A percentile compares a stretch with the other conserved stretches of the same genome.
Evolutionary conservation across 2,113 vertebrate genomes (phyloP).

Genomic region (Podocnemis expansa): DNA sequence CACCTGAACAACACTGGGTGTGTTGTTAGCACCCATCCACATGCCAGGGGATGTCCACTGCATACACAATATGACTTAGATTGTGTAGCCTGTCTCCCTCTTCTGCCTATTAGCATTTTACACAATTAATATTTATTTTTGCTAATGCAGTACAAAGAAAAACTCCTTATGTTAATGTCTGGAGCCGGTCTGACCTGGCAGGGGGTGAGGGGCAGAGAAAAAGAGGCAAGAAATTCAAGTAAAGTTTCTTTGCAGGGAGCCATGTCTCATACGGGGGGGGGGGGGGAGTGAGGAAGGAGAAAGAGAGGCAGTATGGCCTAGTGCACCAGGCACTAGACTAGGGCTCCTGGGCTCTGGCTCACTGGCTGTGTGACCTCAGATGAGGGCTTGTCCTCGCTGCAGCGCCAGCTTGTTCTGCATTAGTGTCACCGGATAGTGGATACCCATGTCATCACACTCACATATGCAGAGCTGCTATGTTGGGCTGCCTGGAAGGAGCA

Average conservation of each 20-base stretch:
- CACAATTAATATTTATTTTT: constrained; percentile 2
- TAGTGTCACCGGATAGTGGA: background rate
- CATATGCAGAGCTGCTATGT: background rate
- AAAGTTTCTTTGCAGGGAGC: background rate
- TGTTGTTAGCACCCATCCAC: background rate
- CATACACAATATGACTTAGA: background rate
- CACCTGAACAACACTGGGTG: background rate
- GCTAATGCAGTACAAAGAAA: background rate
- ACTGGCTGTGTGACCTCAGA: background rate
- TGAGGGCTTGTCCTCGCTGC: background rate
- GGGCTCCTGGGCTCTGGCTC: background rate
- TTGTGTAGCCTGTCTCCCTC: background rate
- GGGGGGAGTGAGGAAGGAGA: background rate
- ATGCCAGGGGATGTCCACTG: background rate
- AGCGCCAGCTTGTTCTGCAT: background rate
- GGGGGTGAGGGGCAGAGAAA: background rate
- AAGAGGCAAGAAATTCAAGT: background rate
- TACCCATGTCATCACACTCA: background rate
- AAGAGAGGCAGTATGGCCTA: background rate
- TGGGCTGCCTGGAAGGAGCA: background rate
- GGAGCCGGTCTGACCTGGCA: background rate
- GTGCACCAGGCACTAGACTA: background rate
- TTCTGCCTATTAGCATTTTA: background rate
- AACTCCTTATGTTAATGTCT: background rate
- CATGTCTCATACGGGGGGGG: background rate